Evolutionary conservation across 1,140 invertebrate species (phyloP), one percentile per base, ranked within the genome.

Genomic region (Habropoda laboriosa): DNA sequence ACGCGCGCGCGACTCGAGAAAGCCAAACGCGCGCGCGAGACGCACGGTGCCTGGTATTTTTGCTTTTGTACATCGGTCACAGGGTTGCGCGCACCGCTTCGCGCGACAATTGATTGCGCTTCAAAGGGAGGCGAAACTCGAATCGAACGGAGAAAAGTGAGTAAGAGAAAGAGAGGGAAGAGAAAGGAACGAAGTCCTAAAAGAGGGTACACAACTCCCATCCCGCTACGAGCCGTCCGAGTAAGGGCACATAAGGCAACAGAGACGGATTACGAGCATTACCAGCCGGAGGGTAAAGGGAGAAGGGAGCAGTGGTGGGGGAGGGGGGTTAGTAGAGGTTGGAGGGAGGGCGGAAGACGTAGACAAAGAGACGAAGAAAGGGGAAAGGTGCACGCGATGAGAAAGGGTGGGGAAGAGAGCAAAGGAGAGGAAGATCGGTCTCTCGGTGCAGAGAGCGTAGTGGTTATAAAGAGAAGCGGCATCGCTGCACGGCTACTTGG

Each of bases 401-500:
- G 73, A 77, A 68, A 80, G 49, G 60, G 57, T 75, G 63, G 68
- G 74, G 60, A 61, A 81, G 61, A 79, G 61, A 79, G 63, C 45
- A 42, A 74, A 72, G 32, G 76, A 67, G 64, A 72, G 71, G 71
- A 75, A 63, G 75, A 74, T 58, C 75, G 81, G 72, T 67, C 78
- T 61, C 78, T 61, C 66, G 75, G 71, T 71, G 61, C 61, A 64
- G 45, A 68, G 47, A 79, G 63, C 70, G 58, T 84, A 88, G 79
- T 80, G 83, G 84, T 87, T 86, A 72, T 83, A 79, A 77, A 83
- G 85, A 90, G 93, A 93, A 88, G 85, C 91, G 93, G 94, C 94
- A 94, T 94, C 94, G 92, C 88, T 92, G 93, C 94, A 93, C 93
- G 93, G 79, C 84, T 88, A 93, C 94, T 93, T 92, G 93, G 66